Conservation (phyloP, 2,797 vertebrate species). For the Echiichthys vipera region DNA sequence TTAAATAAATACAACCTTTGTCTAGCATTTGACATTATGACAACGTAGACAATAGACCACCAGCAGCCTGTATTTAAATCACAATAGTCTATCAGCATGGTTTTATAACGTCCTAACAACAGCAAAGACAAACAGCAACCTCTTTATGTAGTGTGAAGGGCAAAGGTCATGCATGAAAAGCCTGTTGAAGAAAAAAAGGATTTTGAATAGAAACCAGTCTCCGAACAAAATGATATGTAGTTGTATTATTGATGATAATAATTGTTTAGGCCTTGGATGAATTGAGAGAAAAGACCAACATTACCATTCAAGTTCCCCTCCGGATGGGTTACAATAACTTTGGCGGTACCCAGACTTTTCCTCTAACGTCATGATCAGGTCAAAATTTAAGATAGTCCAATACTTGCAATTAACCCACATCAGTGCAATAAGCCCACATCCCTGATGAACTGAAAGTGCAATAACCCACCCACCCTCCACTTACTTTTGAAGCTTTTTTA, state of each 20-base stretch:
- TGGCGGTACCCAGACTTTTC: not conserved
- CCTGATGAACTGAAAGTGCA: too few relatives aligned
- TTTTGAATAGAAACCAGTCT: constrained; percentile 5
- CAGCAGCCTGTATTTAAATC: constrained; percentile 59
- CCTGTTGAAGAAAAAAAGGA: constrained; percentile 4
- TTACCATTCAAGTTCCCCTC: not conserved
- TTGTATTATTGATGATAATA: constrained; percentile 8
- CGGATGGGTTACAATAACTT: not conserved
- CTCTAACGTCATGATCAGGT: not conserved
- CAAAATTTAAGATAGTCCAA: not conserved
- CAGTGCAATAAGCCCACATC: too few relatives aligned
- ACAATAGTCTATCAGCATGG: constrained; percentile 45
- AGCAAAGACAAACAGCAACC: constrained; percentile 56
- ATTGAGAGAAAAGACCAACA: not conserved
- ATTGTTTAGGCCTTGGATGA: not conserved
- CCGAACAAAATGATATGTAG: not conserved
- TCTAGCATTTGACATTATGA: constrained; percentile 20
- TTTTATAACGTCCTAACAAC: constrained; percentile 51
- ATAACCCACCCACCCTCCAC: too few relatives aligned
- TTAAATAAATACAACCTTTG: constrained; percentile 37
- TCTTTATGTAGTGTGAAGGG: constrained; percentile 33
- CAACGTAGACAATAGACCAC: constrained; percentile 34
- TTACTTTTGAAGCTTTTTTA: too few relatives aligned
- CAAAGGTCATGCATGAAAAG: constrained; percentile 46
- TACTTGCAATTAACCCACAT: too few relatives aligned